Conservation (phyloP, 2,113 vertebrate species). For the Amazona vittata region DNA sequence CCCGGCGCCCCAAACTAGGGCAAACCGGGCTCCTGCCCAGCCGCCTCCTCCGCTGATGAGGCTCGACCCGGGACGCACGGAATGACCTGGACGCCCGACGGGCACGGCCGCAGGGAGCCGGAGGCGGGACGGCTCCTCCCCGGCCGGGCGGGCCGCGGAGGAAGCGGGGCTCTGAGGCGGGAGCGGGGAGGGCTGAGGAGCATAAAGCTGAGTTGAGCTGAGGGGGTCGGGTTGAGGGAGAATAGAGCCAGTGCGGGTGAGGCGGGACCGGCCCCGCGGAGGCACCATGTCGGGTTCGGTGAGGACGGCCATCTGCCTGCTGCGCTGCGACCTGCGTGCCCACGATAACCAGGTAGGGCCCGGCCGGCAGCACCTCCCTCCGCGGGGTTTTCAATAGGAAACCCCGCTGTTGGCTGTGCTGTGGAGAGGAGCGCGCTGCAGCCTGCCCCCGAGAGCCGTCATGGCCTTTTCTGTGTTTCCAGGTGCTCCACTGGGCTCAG, state of each 20-base stretch:
- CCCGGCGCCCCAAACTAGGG: fast-evolving
- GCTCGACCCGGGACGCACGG: fast-evolving
- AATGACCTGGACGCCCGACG: fast-evolving
- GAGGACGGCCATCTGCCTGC: constrained; percentile 71
- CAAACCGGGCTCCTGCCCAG: fast-evolving
- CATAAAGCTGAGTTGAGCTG: too few relatives aligned
- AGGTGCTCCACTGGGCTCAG: constrained; percentile 83
- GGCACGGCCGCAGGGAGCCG: not conserved
- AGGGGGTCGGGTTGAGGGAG: not conserved
- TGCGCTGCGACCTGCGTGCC: constrained; percentile 80
- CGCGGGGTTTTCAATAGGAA: not conserved
- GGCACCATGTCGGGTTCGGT: not conserved
- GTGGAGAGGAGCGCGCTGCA: not conserved
- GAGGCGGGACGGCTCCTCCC: not conserved
- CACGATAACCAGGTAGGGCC: constrained; percentile 79
- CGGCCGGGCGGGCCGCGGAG: not conserved
- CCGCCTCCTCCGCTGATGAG: not conserved
- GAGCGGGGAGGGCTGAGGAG: not conserved
- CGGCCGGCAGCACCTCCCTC: not conserved
- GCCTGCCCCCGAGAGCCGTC: not conserved
- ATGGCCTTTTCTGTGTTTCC: not conserved
- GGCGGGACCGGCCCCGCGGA: fast-evolving
- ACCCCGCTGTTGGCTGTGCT: not conserved
- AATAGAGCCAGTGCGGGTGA: fast-evolving
- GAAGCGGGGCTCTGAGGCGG: not conserved